phyloP scores from a whole-genome alignment of 2,113 vertebrate genomes.

The Salminus brasiliensis region DNA sequence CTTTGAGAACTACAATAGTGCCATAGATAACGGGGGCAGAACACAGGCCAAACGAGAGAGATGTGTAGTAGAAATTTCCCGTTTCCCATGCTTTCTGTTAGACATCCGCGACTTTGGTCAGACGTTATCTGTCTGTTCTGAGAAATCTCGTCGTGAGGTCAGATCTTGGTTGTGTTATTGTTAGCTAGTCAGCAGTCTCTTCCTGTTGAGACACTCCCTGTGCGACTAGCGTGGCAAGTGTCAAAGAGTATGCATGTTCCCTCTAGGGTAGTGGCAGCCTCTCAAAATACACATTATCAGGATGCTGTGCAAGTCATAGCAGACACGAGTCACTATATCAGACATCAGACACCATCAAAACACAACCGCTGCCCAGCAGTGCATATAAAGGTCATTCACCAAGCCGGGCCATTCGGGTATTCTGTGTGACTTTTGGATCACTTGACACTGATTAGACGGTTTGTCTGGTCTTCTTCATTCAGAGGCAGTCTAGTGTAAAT shows the following conservation, averaged over 20 bases:
- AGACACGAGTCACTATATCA: not conserved
- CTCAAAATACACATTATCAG: not conserved
- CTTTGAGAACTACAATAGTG: not conserved
- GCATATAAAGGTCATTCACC: not conserved
- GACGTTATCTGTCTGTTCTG: not conserved
- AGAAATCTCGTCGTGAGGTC: not conserved
- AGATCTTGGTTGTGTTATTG: not conserved
- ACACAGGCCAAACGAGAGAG: too few relatives aligned
- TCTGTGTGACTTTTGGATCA: not conserved
- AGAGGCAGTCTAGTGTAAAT: not conserved
- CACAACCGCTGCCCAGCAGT: not conserved
- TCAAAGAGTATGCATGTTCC: not conserved
- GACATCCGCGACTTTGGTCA: not conserved
- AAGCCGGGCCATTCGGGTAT: not conserved
- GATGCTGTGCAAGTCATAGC: not conserved
- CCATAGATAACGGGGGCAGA: not conserved
- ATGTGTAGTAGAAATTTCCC: not conserved
- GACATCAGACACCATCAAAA: not conserved
- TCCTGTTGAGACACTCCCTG: slow-evolving; percentile 42
- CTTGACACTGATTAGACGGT: not conserved
- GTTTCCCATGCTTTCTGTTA: not conserved
- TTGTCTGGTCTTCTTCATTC: not conserved
- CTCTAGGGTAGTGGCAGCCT: too few relatives aligned
- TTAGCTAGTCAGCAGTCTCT: slow-evolving; percentile 20
- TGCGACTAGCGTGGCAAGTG: not conserved